phyloP scores from a whole-genome alignment of 2,113 vertebrate genomes.

The Puma concolor region DNA sequence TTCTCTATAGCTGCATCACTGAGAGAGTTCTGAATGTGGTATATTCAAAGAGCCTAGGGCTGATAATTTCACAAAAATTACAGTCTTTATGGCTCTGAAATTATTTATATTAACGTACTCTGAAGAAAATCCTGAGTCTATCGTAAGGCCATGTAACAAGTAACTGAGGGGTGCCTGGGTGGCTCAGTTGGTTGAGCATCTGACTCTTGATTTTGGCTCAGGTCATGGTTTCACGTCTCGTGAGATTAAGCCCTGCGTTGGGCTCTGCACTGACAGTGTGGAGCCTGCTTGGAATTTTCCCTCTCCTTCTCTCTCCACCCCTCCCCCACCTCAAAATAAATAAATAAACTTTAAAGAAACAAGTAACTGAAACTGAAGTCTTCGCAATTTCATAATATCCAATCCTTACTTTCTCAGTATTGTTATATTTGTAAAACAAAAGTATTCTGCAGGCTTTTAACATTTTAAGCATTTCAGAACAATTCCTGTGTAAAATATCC shows the following conservation, averaged over 20 bases:
- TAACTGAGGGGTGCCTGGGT: neutral
- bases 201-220: too few species aligned
- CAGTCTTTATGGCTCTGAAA: neutral
- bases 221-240: too few species aligned
- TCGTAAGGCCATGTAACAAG: neutral
- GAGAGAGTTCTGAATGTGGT: neutral
- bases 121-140: slow-evolving; percentile 1
- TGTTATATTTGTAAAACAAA: neutral
- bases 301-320: too few species aligned
- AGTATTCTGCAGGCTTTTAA: neutral
- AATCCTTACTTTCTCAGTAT: slow-evolving; percentile 16
- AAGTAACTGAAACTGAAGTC: slow-evolving; percentile 19
- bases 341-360: neutral
- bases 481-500: neutral
- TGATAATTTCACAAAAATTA: slow-evolving; percentile 27
- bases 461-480: neutral
- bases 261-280: too few species aligned
- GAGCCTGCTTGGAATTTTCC: too few species aligned
- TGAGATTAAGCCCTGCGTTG: too few species aligned
- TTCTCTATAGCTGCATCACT: neutral
- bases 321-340: too few species aligned
- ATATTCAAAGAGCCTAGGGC: neutral
- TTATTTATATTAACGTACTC: neutral
- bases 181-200: too few species aligned
- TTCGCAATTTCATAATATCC: neutral